Base-by-base conservation (phyloP, 2,888 invertebrate genomes). In the Drosophila birchii region DNA sequence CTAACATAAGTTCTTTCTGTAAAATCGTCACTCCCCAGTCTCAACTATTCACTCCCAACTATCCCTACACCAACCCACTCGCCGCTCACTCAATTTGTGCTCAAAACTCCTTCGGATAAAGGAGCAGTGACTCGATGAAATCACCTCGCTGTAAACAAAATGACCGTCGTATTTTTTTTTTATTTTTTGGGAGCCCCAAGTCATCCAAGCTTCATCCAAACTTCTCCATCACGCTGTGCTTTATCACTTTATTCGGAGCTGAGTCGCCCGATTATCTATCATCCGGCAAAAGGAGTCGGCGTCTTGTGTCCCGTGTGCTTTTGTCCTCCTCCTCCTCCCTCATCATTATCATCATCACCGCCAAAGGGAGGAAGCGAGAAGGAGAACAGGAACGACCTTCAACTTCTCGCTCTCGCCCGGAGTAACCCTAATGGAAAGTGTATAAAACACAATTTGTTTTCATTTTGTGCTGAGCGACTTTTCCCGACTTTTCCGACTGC, bases 381-480 rank as follows among this genome's bases (percentile, higher is more conserved):
- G 49, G 58, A 71, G 49, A 49, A 49, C 49, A 8, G 34, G 34
- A 45, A 53, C 55, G 59, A 72, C 63, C 73, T 63, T 57, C 62
- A 57, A 53, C 53, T 44, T 36, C 11, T 6, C 34, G n/a, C 44
- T 23, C 29, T 63, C 29, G 23, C 53, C 26, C 44, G 63, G 63
- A 72, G 51, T 75, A 70, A 67, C 82, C 82, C 66, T 77, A 77
- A 84, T 79, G 47, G 54, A 59, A 74, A 66, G 60, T 62, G 18
- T 70, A 68, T 69, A 70, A 72, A 77, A 68, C 68, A 77, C 79
- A 83, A 83, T 83, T 83, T 83, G 87, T 86, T 87, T 84, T 84
- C 77, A 86, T 83, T 86, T 78, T 77, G 74, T 69, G 68, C 53
- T 71, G 70, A 72, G 68, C 80, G 82, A 82, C 75, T 81, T 75